These are phyloP conservation scores for Hydropotes inermis DNA, from an alignment of 2,113 vertebrate species.

Conservation along the genomic window DNA sequence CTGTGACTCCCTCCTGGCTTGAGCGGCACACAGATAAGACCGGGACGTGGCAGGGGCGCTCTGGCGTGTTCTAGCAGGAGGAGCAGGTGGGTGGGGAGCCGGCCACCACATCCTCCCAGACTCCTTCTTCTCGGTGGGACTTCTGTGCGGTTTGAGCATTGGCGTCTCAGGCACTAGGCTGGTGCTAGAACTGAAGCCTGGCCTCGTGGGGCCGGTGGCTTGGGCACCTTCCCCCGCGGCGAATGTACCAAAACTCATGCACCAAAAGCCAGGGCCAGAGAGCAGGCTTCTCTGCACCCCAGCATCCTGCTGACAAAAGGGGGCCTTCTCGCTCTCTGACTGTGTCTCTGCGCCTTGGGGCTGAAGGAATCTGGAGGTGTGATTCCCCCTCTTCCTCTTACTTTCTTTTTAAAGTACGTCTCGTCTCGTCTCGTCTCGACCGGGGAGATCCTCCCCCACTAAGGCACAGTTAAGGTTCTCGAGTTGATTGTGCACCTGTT, in stretches of 20 bases:
- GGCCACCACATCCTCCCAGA: fast-evolving
- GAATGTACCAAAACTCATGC: fast-evolving
- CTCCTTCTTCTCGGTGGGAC: background rate
- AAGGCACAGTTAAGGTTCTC: constrained; percentile 43
- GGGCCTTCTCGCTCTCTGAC: fast-evolving
- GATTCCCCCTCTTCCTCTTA: background rate
- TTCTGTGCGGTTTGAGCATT: fast-evolving
- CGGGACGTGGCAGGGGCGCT: background rate
- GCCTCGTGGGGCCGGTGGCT: background rate
- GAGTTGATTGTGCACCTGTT: constrained; percentile 30
- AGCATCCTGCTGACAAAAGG: background rate
- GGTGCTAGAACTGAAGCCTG: no score
- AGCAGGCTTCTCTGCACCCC: fast-evolving
- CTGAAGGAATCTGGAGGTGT: background rate
- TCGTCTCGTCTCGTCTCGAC: fast-evolving
- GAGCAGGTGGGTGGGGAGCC: background rate
- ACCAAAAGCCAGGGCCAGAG: background rate
- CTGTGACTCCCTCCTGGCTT: background rate
- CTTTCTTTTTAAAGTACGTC: background rate
- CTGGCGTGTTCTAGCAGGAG: background rate
- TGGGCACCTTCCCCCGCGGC: fast-evolving
- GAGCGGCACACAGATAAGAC: background rate
- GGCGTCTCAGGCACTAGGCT: fast-evolving
- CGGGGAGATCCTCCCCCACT: background rate
- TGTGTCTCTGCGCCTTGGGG: background rate